Evolutionary conservation across 2,888 invertebrate species (phyloP).

Genomic region (Anorthoa munda): DNA sequence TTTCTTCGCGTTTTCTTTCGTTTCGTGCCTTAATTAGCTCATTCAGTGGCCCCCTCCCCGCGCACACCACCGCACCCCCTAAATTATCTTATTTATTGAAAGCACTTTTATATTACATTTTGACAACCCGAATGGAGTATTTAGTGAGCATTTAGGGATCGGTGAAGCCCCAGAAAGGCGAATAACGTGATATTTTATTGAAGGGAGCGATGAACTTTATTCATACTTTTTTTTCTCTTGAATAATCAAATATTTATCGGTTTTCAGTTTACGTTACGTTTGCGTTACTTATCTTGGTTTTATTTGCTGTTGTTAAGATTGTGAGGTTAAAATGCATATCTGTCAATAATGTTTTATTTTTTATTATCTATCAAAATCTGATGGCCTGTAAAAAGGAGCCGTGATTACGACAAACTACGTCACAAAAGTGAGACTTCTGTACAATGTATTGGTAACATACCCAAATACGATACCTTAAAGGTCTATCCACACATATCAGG

Average conservation of each 20-base stretch:
- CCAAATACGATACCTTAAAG: too few species aligned
- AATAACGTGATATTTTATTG: constrained; percentile 72
- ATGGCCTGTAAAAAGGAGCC: constrained; percentile 4
- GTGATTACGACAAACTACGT: too few species aligned
- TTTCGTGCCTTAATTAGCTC: constrained; percentile 90
- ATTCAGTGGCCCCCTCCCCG: constrained; percentile 82
- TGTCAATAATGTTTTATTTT: constrained; percentile 7
- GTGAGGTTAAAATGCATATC: constrained; percentile 8
- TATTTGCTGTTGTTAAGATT: constrained; percentile 37
- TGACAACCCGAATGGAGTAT: constrained; percentile 81
- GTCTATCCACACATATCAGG: too few species aligned
- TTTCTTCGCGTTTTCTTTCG: constrained; percentile 90
- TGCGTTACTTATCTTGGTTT: constrained; percentile 49
- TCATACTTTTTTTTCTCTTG: constrained; percentile 47
- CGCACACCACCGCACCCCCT: constrained; percentile 71
- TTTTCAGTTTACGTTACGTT: constrained; percentile 55
- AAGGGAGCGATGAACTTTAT: constrained; percentile 66
- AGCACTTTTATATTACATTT: constrained; percentile 88
- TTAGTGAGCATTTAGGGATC: constrained; percentile 81
- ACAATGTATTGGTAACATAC: too few species aligned
- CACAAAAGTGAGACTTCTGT: too few species aligned
- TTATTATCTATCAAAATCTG: constrained; percentile 19
- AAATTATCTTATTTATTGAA: constrained; percentile 89
- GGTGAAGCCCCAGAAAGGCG: constrained; percentile 55
- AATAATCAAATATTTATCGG: constrained; percentile 68